Evolutionary conservation across 64 coral and sea anemone genomes (phyloP).

Genomic region (Exaiptasia diaphana): DNA sequence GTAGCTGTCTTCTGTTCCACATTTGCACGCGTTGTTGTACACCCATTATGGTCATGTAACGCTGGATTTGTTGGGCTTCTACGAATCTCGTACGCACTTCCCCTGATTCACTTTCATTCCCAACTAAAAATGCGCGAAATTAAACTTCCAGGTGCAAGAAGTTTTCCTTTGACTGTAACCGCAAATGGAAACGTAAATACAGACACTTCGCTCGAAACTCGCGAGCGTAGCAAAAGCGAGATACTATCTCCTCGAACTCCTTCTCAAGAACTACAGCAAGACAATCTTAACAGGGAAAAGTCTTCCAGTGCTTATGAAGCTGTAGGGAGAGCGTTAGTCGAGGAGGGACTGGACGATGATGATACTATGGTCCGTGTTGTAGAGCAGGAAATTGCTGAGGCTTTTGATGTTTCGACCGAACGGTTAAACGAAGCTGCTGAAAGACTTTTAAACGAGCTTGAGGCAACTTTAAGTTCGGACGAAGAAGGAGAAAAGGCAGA

Average conservation of each 20-base stretch:
- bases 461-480: slow-evolving; percentile 35
- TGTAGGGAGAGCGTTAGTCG: slow-evolving; percentile 15
- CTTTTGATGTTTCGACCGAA: slow-evolving; percentile 90
- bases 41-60: too few relatives aligned
- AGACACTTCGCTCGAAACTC: not conserved
- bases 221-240: slow-evolving; percentile 25
- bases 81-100: too few relatives aligned
- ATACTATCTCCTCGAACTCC: slow-evolving; percentile 1
- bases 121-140: too few relatives aligned
- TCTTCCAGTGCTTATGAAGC: slow-evolving; percentile 46
- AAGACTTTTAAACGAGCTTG: slow-evolving; percentile 56
- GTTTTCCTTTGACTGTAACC: not conserved
- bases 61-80: too few relatives aligned
- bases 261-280: not conserved
- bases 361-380: slow-evolving; percentile 77
- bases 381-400: slow-evolving; percentile 86
- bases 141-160: slow-evolving; percentile 14
- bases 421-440: slow-evolving; percentile 80
- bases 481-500: slow-evolving; percentile 10
- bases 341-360: slow-evolving; percentile 58
- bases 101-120: too few relatives aligned
- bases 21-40: too few relatives aligned
- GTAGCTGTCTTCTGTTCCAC: too few relatives aligned
- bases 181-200: slow-evolving; percentile 9
- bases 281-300: slow-evolving; percentile 31